phyloP scores from a whole-genome alignment of 2,797 vertebrate species.

The Hirundo rustica region DNA sequence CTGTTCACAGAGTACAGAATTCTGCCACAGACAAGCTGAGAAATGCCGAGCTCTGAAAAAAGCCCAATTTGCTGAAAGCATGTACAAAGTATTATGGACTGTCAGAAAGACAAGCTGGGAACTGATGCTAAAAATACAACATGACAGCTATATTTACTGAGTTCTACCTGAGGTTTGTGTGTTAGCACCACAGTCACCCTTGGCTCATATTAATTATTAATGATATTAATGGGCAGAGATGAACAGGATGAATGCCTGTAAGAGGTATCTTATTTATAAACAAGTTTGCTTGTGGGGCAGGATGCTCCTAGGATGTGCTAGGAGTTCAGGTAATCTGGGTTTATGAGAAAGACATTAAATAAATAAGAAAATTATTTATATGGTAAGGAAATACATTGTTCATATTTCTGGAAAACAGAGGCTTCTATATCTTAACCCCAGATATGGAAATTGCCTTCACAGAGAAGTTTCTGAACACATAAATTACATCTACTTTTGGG shows the following conservation, averaged over 20 bases:
- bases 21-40: not conserved
- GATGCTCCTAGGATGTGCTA: not conserved
- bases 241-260: not conserved
- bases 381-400: not conserved
- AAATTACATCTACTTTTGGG: not conserved
- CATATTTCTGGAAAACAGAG: not conserved
- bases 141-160: rapidly evolving
- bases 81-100: not conserved
- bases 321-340: not conserved
- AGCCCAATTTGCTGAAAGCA: not conserved
- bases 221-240: not conserved
- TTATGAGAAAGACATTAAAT: not conserved
- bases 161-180: not conserved
- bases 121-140: not conserved
- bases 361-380: not conserved
- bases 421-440: not conserved
- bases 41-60: not conserved
- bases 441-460: not conserved
- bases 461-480: not conserved
- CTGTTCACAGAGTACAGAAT: not conserved
- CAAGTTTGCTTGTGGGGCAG: not conserved
- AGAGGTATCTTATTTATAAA: not conserved
- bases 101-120: not conserved
- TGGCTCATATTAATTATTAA: not conserved
- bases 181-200: not conserved